Evolutionary conservation across 2,113 vertebrate genomes (phyloP), one percentile per base, ranked within the genome.

Genomic region (Vireo altiloquus): DNA sequence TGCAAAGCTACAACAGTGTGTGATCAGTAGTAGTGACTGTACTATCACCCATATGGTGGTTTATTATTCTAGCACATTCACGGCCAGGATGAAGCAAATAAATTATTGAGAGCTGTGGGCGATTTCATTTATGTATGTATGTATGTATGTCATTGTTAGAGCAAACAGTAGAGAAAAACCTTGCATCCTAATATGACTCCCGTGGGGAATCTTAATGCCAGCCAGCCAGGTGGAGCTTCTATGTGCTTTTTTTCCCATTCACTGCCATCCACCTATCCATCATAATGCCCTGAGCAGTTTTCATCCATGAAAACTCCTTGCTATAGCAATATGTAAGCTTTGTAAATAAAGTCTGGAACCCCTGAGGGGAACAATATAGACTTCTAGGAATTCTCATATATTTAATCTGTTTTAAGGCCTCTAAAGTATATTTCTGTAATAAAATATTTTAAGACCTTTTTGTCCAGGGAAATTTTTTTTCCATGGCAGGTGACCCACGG

Each of bases 401-500:
- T 85, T 96, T 89, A 96, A 90, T 91, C 80, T 87, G 35, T 30
- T 97, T 95, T 47, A 94, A 96, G 90, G 81, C 39, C 84, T 75
- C 64, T 90, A 87, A 92, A 75, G 42, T 91, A 60, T 71, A 87
- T 92, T 96, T 80, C 83, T 84, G 66, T 68, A 94, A 89, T 96
- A 90, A 95, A 93, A 95, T 93, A 78, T 86, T 92, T 92, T 95
- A 96, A 92, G 86, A 88, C n/a, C 19, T 59, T 95, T 79, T 76
- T 79, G 83, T 68, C 87, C 70, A 94, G 75, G 83, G 92, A 95
- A 94, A 66, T 79, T 59, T 84, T 59, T 95, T 95, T 94, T 93
- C 86, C 71, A 78, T 81, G 81, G 83, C 85, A 93, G 70, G 80
- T 96, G 89, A 96, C 92, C 78, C 79, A 40, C 49, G 71, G 69